A percentile compares a stretch with the other conserved stretches of the same genome.
Evolutionary conservation across 2,797 vertebrate genomes (phyloP).

Genomic region (Sebastes kiyomatsui): DNA sequence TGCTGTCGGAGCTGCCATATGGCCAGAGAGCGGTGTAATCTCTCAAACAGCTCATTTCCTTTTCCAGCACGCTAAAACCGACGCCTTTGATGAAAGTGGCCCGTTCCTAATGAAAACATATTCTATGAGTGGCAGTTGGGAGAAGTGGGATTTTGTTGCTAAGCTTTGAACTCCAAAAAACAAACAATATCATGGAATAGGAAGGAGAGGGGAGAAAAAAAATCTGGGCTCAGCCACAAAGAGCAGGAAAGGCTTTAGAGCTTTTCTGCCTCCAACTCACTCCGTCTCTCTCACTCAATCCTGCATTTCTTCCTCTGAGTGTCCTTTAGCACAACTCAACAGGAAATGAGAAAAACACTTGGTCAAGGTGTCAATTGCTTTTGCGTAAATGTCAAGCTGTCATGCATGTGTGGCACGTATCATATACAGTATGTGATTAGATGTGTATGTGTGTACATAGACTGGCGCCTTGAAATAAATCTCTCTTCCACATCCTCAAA

Average conservation of each 20-base stretch:
- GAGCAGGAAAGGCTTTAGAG: slow-evolving; percentile 74
- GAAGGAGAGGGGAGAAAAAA: slow-evolving; percentile 52
- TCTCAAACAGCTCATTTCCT: slow-evolving; percentile 81
- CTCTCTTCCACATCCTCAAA: slow-evolving; percentile 54
- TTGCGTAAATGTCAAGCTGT: slow-evolving; percentile 46
- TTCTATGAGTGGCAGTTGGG: slow-evolving; percentile 77
- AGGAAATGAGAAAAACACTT: slow-evolving; percentile 75
- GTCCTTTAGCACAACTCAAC: slow-evolving; percentile 38
- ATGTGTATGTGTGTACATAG: slow-evolving; percentile 45
- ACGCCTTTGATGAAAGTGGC: slow-evolving; percentile 77
- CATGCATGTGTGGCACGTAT: slow-evolving; percentile 40
- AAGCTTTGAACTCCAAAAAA: slow-evolving; percentile 83
- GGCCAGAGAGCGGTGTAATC: slow-evolving; percentile 66
- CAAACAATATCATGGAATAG: slow-evolving; percentile 80
- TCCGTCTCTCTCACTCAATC: slow-evolving; percentile 60
- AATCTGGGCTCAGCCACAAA: slow-evolving; percentile 75
- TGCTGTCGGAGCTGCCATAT: slow-evolving; percentile 54
- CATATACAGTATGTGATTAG: slow-evolving; percentile 44
- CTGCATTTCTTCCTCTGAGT: slow-evolving; percentile 46
- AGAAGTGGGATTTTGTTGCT: slow-evolving; percentile 81
- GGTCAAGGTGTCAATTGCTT: slow-evolving; percentile 66
- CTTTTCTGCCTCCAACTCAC: slow-evolving; percentile 62
- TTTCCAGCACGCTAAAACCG: slow-evolving; percentile 71
- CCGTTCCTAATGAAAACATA: slow-evolving; percentile 79
- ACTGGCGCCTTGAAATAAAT: slow-evolving; percentile 62